A percentile compares a stretch with the other conserved stretches of the same genome.
Evolutionary conservation across 2,888 invertebrate genomes (phyloP).

Genomic region (Hirtodrosophila duncani): DNA sequence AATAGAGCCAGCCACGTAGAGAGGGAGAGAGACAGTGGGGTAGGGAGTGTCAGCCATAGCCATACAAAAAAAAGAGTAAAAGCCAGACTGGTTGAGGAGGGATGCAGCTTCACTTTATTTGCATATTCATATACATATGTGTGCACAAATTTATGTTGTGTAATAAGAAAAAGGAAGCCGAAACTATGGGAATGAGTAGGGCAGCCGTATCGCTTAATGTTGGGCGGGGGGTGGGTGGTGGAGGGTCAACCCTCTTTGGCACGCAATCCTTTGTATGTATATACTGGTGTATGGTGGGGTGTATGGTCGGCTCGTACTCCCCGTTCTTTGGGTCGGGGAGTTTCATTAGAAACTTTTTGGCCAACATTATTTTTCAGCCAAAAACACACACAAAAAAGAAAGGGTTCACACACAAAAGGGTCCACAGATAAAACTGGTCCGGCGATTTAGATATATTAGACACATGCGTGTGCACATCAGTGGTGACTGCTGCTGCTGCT

Average conservation of each 20-base stretch:
- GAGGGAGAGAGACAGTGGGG: not conserved
- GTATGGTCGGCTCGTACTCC: not conserved
- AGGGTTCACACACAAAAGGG: slow-evolving; percentile 44
- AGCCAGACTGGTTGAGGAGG: not conserved
- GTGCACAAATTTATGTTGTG: slow-evolving; percentile 25
- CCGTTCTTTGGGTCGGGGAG: slow-evolving; percentile 44
- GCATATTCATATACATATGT: slow-evolving; percentile 54
- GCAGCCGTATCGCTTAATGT: not conserved
- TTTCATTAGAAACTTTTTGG: slow-evolving; percentile 63
- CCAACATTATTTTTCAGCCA: slow-evolving; percentile 56
- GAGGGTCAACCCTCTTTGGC: slow-evolving; percentile 16
- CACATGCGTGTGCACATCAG: slow-evolving; percentile 55
- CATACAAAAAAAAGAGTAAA: no score
- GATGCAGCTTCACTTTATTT: slow-evolving; percentile 45
- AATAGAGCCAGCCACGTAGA: slow-evolving; percentile 11
- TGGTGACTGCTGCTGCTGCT: not conserved
- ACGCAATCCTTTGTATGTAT: slow-evolving; percentile 12
- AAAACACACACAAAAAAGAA: slow-evolving; percentile 62
- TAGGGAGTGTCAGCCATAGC: no score
- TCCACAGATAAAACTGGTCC: slow-evolving; percentile 45
- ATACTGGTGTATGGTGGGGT: slow-evolving; percentile 38
- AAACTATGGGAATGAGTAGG: slow-evolving; percentile 6
- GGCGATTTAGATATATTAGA: slow-evolving; percentile 74
- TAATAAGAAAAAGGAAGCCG: slow-evolving; percentile 42
- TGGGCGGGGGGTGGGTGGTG: slow-evolving; percentile 1